Conservation (phyloP, 2,797 vertebrate species). For the Chlorospingus semifuscus region DNA sequence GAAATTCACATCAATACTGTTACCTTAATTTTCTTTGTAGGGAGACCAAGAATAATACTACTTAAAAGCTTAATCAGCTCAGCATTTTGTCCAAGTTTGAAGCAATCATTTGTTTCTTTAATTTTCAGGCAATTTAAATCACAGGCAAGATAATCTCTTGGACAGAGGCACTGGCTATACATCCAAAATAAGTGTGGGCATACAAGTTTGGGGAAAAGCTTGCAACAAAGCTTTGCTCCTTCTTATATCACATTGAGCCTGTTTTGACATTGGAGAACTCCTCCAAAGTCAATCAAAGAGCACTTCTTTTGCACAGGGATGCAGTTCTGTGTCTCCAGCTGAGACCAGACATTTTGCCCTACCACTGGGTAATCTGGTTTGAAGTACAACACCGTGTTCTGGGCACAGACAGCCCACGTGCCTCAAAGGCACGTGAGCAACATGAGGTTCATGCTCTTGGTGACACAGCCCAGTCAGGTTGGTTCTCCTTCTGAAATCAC, state of each 20-base stretch:
- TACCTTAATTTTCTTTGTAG: neutral
- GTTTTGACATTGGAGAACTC: neutral
- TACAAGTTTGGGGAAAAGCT: neutral
- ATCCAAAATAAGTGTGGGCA: neutral
- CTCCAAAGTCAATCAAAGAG: neutral
- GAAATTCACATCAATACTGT: neutral
- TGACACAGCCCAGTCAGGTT: neutral
- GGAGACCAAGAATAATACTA: neutral
- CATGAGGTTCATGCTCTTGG: neutral
- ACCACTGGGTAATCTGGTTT: neutral
- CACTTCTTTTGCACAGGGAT: neutral
- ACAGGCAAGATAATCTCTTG: neutral
- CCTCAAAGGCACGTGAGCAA: rapidly evolving
- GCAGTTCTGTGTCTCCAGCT: neutral
- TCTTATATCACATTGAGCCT: neutral
- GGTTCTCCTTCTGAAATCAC: neutral
- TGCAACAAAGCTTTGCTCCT: neutral
- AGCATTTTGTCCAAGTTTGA: neutral
- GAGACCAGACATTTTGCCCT: neutral
- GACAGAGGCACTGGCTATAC: neutral
- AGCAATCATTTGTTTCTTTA: neutral
- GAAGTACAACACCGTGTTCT: neutral
- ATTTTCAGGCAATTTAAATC: neutral
- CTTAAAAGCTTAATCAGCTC: neutral
- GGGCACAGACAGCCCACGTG: rapidly evolving